Percentiles rank a stretch among this genome's conserved stretches.
Evolutionary conservation across 2,113 vertebrate genomes (phyloP).

Genomic region (Poeciliopsis turrubarensis): DNA sequence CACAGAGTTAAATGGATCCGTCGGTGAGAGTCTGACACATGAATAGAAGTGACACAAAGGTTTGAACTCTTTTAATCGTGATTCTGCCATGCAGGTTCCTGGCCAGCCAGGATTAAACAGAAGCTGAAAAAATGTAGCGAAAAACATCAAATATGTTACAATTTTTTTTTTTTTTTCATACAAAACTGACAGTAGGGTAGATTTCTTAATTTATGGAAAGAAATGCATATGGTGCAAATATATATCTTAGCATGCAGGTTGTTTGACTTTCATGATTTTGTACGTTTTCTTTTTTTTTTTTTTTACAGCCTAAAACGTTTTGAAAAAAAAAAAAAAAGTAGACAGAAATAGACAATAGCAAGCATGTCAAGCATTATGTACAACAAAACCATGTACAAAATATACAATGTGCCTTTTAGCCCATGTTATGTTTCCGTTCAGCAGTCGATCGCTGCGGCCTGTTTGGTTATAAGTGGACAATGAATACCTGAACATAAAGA

Average conservation of each 20-base stretch:
- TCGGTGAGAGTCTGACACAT: not conserved
- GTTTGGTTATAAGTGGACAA: no score
- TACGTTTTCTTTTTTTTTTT: slow-evolving; percentile 12
- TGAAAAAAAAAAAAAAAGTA: slow-evolving; percentile 21
- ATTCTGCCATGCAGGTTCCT: slow-evolving; percentile 73
- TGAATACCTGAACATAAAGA: not conserved
- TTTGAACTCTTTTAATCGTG: slow-evolving; percentile 45
- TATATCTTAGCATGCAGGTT: slow-evolving; percentile 29
- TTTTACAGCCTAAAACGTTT: not conserved
- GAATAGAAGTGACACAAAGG: slow-evolving; percentile 11
- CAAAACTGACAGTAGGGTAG: slow-evolving; percentile 24
- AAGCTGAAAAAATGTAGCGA: slow-evolving; percentile 37
- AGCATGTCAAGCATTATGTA: slow-evolving; percentile 52
- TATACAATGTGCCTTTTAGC: slow-evolving; percentile 49
- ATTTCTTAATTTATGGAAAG: slow-evolving; percentile 12
- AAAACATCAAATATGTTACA: slow-evolving; percentile 50
- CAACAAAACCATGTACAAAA: slow-evolving; percentile 64
- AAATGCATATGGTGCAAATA: slow-evolving; percentile 16
- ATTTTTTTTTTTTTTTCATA: slow-evolving; percentile 67
- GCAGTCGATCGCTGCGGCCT: not conserved
- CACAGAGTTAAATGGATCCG: not conserved
- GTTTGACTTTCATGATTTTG: not conserved
- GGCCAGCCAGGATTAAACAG: slow-evolving; percentile 88
- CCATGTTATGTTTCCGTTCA: not conserved
- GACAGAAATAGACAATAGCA: slow-evolving; percentile 23